Evolutionary conservation across 2,797 vertebrate genomes (phyloP), one percentile per base, ranked within the genome.

Genomic region (Babyrousa celebensis): DNA sequence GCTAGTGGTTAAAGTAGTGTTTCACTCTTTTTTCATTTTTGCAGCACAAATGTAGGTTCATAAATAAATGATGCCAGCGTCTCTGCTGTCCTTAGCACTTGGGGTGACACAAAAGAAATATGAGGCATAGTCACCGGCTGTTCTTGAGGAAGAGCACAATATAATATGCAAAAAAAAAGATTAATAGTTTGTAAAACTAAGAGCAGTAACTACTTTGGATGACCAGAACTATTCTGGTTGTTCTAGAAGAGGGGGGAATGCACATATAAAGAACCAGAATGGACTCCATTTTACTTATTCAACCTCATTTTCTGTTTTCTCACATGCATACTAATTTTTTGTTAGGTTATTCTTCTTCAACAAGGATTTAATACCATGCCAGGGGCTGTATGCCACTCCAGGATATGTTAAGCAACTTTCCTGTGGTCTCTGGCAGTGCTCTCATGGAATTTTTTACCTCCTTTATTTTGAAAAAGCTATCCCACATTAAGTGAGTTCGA

Each of bases 401-500:
- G 52, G 93, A 60, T 58, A 67, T 60, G 87, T 83, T 65, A 83
- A 83, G 21, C 17, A 93, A 25, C 36, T 90, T 75, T 63, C 23
- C 85, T 89, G 12, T 75, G 62, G n/a, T 91, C 52, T 89, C 40
- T 75, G 83, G 48, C 17, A 63, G 14, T 74, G 27, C 56, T 91
- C 16, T 79, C 18, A 21, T 77, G 27, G 75, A 72, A 54, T 23
- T 95, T 95, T 89, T 79, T 88, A 60, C 36, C 56, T 70, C 32
- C 62, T 89, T 72, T 75, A 54, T 72, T 84, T 83, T 79, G 8
- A 88, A 85, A 91, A 94, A 40, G 36, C 29, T 23, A 54, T 36
- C 70, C 43, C 20, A 84, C 83, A 79, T 91, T 95, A 65, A 83
- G 29, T 67, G 68, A 78, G 10, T 12, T 83, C 54, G 93, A 86